A percentile compares a stretch with the other conserved stretches of the same genome.
phyloP scores from a whole-genome alignment of 2,113 vertebrate species.

The Melospiza melodia region DNA sequence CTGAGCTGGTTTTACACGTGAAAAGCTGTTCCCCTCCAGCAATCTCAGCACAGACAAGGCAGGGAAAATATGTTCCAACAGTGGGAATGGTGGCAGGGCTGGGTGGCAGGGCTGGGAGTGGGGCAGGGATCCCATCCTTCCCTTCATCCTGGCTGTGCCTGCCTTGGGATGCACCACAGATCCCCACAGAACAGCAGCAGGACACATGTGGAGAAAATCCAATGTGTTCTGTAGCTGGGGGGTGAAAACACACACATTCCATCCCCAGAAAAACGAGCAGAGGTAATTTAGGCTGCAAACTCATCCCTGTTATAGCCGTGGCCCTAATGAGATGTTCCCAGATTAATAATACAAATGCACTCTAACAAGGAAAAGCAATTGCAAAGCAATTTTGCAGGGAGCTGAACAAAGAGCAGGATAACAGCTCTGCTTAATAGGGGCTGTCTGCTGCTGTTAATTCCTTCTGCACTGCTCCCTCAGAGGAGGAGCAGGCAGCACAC shows the following conservation, averaged over 20 bases:
- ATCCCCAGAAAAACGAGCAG: not conserved
- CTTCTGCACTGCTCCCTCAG: not conserved
- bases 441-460: not conserved
- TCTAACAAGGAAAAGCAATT: not conserved
- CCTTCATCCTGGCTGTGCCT: not conserved
- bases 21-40: constrained; percentile 5
- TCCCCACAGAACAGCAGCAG: not conserved
- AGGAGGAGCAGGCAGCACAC: not conserved
- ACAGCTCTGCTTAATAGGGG: not conserved
- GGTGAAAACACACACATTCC: not conserved
- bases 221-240: accelerated
- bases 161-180: not conserved
- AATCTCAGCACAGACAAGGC: not conserved
- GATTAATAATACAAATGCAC: not conserved
- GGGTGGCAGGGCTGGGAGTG: not conserved
- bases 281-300: not conserved
- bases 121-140: not conserved
- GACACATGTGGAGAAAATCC: accelerated
- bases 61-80: not conserved
- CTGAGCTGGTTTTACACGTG: not conserved
- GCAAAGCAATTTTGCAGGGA: not conserved
- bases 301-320: not conserved
- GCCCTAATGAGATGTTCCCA: not conserved
- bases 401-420: not conserved
- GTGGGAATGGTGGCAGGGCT: accelerated